Conservation (phyloP, 2,113 vertebrate species). For the Spea bombifrons region DNA sequence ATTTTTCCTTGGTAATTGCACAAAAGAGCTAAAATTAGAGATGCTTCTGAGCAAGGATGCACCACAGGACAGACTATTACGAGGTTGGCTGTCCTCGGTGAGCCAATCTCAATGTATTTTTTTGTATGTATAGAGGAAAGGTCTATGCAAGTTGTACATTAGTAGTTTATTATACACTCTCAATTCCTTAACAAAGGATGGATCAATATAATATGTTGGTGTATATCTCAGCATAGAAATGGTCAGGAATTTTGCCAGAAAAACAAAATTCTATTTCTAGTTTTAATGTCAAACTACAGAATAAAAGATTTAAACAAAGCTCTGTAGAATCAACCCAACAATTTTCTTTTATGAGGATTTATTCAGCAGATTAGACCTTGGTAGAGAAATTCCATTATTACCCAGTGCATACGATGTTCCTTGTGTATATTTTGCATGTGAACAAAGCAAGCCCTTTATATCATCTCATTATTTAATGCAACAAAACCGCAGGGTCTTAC, state of each 20-base stretch:
- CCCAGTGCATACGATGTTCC: not conserved
- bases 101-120: too few relatives aligned
- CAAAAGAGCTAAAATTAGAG: too few relatives aligned
- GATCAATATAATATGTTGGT: conserved; percentile 24
- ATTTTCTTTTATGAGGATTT: too few relatives aligned
- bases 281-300: not conserved
- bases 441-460: not conserved
- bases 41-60: too few relatives aligned
- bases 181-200: conserved; percentile 25
- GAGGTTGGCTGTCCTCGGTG: too few relatives aligned
- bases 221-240: conserved; percentile 27
- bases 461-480: not conserved
- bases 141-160: too few relatives aligned
- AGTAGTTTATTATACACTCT: not conserved
- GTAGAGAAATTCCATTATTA: not conserved
- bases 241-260: too few relatives aligned
- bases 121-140: too few relatives aligned
- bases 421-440: not conserved
- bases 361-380: not conserved
- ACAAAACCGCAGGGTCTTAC: not conserved
- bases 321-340: too few relatives aligned
- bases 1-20: too few relatives aligned
- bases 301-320: conserved; percentile 9
- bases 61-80: too few relatives aligned
- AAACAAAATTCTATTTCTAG: too few relatives aligned